Base-by-base conservation (phyloP, 2,797 vertebrate species). In the Sebastes itinus region DNA sequence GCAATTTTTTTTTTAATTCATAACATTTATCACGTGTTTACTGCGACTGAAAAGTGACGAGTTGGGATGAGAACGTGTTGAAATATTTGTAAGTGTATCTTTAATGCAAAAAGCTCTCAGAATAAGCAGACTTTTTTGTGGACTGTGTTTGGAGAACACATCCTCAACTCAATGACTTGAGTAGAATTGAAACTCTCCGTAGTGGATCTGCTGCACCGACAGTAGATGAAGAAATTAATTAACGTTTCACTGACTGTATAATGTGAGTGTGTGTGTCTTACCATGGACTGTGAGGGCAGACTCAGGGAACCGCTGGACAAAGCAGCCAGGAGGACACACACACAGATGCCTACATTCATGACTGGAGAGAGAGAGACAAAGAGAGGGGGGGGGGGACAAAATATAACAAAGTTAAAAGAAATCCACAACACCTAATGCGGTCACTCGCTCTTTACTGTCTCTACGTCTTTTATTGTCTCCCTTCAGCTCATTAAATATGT, bases 301-400 rank as follows among this genome's bases (percentile, higher is more conserved):
- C 92, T 91, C 85, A 94, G 70, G 38, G 91, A 91, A 49, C 91
- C 68, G 35, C 78, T 91, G 85, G 91, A 90, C 74, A 94, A 49
- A 55, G 89, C 92, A 86, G 92, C 92, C 85, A 95, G 82, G 74
- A 95, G 84, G 52, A 95, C 88, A 73, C 93, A 94, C 90, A 92
- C 86, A 71, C 78, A 93, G 80, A 95, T 89, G 3, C 92, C 86
- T 72, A 88, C 81, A 88, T 93, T 93, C 94, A 95, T 95, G 90
- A 62, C 94, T 95, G 81, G 0, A 30, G n/a, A 56, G 49, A 75
- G 11, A 65, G 30, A 78, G 28, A 75, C 28, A 67, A 6, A 28
- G 5, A 7, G 8, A 75, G 32, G 10, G 4, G 35, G 12, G 9
- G 33, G 23, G 23, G 2, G 16, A 28, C 2, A 74, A 12, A 42